Percentiles rank a stretch among this genome's conserved stretches.
phyloP scores from a whole-genome alignment of 92 coral and sea anemone species.

The Muricea muricata region DNA sequence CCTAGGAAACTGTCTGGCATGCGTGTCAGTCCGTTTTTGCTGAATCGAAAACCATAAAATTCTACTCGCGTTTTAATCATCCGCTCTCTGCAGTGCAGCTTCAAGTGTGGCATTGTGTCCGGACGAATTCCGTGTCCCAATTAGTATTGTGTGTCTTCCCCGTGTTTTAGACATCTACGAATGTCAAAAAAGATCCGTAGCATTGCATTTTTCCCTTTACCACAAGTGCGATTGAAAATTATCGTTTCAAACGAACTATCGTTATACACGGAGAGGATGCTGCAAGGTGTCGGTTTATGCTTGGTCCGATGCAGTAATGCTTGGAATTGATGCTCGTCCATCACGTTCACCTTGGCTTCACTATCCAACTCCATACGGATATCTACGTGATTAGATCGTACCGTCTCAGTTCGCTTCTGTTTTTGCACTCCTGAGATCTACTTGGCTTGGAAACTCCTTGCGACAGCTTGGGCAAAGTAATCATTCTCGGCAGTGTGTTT shows the following conservation, averaged over 20 bases:
- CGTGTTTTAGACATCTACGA: conserved; percentile 63
- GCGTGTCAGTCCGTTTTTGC: not conserved
- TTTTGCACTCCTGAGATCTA: conserved; percentile 40
- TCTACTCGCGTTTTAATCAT: conserved; percentile 29
- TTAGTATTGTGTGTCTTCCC: conserved; percentile 40
- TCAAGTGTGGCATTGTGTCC: conserved; percentile 42
- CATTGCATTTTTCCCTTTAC: no score
- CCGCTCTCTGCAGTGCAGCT: conserved; percentile 12
- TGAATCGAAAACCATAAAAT: conserved; percentile 53
- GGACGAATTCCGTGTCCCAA: conserved; percentile 37
- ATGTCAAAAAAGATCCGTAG: conserved; percentile 58
- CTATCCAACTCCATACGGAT: conserved; percentile 66
- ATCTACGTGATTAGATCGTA: conserved; percentile 66
- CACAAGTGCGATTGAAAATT: conserved; percentile 43
- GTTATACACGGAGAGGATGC: conserved; percentile 43
- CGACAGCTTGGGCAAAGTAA: conserved; percentile 50
- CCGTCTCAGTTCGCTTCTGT: conserved; percentile 10
- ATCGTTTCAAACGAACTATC: conserved; percentile 43
- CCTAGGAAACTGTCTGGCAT: conserved; percentile 60
- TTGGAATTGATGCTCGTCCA: conserved; percentile 60
- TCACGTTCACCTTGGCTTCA: conserved; percentile 68
- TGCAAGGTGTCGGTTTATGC: conserved; percentile 45
- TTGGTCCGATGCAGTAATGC: conserved; percentile 36
- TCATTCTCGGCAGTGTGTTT: conserved; percentile 58
- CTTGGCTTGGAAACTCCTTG: conserved; percentile 42